A percentile compares a stretch with the other conserved stretches of the same genome.
These are phyloP conservation scores for Mustela nigripes DNA, from an alignment of 2,113 vertebrate species.

Conservation along the genomic window DNA sequence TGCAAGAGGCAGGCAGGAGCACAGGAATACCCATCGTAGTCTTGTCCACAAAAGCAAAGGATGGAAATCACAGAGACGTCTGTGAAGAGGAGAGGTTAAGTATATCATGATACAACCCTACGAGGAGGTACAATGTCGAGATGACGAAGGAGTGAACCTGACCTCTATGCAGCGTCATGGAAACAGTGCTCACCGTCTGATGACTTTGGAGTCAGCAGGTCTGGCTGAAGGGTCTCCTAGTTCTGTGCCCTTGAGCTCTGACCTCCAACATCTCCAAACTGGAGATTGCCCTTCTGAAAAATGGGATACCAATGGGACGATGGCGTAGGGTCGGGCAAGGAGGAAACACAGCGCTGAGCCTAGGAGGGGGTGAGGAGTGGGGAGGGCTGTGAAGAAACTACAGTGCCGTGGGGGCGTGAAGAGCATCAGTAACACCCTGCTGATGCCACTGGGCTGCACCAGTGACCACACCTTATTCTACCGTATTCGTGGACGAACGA, in stretches of 20 bases:
- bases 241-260: neutral
- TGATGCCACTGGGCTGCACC: rapidly evolving
- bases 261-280: neutral
- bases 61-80: neutral
- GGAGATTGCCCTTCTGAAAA: neutral
- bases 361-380: neutral
- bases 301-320: neutral
- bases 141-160: neutral
- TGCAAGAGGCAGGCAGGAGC: neutral
- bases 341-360: neutral
- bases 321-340: no score
- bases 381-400: neutral
- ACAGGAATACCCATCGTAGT: neutral
- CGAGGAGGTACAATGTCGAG: neutral
- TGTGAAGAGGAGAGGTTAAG: neutral
- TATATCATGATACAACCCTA: neutral
- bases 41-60: neutral
- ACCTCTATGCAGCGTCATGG: rapidly evolving
- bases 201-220: no score
- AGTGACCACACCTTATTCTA: neutral
- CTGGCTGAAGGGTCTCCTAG: neutral
- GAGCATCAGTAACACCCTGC: neutral
- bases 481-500: neutral
- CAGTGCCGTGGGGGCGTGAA: rapidly evolving
- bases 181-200: neutral